Conservation (phyloP, 2,113 vertebrate species). For the Apodemus speciosus region DNA sequence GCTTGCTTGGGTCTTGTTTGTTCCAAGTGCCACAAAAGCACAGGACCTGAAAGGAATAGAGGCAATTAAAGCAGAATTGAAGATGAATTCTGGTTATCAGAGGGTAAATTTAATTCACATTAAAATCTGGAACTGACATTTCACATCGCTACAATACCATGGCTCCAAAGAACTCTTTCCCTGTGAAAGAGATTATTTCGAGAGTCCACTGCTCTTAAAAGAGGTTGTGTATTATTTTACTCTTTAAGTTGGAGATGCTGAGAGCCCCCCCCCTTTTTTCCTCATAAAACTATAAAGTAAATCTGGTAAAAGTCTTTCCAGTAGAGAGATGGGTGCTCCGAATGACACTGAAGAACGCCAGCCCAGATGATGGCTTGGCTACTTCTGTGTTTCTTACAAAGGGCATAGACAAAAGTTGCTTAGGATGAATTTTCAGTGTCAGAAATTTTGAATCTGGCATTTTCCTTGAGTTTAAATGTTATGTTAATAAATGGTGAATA, state of each 20-base stretch:
- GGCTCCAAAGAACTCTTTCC: not conserved
- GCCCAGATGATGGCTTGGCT: not conserved
- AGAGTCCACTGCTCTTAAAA: not conserved
- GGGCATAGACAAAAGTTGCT: slow-evolving; percentile 29
- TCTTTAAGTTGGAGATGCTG: not conserved
- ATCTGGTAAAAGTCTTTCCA: not conserved
- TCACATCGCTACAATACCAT: no score
- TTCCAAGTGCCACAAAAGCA: not conserved
- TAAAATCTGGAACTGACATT: not conserved
- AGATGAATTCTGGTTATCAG: not conserved
- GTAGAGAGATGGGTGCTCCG: not conserved
- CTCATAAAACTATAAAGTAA: not conserved
- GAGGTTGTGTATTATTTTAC: not conserved
- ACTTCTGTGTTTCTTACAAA: slow-evolving; percentile 45
- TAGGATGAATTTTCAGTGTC: slow-evolving; percentile 57
- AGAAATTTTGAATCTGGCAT: slow-evolving; percentile 53
- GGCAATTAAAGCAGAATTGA: not conserved
- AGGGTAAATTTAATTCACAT: not conserved
- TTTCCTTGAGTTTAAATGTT: slow-evolving; percentile 64
- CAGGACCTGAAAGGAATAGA: slow-evolving; percentile 30
- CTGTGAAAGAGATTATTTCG: not conserved
- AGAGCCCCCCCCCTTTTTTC: not conserved
- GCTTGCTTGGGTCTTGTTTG: slow-evolving; percentile 30
- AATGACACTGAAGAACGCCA: not conserved
- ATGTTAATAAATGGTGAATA: slow-evolving; percentile 54